A percentile compares a stretch with the other conserved stretches of the same genome.
Conservation (phyloP, 2,888 invertebrate genomes). For the Apodemia duryi region DNA sequence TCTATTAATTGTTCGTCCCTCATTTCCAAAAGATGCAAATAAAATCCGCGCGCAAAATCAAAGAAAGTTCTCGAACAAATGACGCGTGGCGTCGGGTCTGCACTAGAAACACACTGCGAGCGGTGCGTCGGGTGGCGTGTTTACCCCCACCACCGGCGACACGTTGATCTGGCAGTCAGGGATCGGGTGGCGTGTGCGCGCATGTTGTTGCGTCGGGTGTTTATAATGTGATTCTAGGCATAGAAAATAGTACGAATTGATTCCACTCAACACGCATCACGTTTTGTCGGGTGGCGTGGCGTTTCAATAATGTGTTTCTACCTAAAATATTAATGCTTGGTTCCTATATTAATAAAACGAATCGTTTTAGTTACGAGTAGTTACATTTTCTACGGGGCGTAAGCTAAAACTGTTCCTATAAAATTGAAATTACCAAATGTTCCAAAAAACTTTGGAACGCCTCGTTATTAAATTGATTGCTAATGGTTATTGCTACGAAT, state of each 20-base stretch:
- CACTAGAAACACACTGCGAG: conserved; percentile 25
- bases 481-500: no score
- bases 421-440: no score
- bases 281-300: neutral
- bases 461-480: no score
- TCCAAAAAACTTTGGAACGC: no score
- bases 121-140: conserved; percentile 20
- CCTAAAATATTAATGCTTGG: no score
- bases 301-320: no score
- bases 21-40: conserved; percentile 1
- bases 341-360: no score
- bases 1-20: neutral
- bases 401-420: no score
- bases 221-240: neutral
- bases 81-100: conserved; percentile 25
- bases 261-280: neutral
- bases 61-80: conserved; percentile 17
- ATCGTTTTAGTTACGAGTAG: no score
- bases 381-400: no score
- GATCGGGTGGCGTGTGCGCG: neutral
- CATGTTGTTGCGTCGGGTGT: neutral
- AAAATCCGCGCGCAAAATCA: neutral
- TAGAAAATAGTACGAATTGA: neutral
- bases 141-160: neutral
- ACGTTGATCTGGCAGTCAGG: neutral